phyloP scores from a whole-genome alignment of 2,888 invertebrate species.

The Nebria brevicollis region DNA sequence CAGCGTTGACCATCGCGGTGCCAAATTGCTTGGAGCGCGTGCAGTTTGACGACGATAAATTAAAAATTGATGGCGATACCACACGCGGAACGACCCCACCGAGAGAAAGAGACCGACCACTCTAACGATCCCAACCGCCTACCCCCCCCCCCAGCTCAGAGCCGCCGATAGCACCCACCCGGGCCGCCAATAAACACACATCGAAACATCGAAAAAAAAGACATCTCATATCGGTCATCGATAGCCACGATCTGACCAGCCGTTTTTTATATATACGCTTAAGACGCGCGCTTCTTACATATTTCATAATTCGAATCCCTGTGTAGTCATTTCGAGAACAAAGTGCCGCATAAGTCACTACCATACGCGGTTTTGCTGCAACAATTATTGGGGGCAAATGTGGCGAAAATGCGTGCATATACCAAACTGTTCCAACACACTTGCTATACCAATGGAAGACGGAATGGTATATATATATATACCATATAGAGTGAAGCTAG shows the following conservation, averaged over 20 bases:
- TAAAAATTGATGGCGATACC: slow-evolving; percentile 51
- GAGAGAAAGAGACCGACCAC: not conserved
- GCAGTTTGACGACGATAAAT: slow-evolving; percentile 55
- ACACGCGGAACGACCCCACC: not conserved
- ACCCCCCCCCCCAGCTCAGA: not conserved
- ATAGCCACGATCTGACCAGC: not conserved
- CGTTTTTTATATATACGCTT: slow-evolving; percentile 40
- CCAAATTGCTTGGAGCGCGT: slow-evolving; percentile 54
- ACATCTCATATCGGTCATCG: not conserved
- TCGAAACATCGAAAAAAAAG: not conserved
- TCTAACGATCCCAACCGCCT: not conserved
- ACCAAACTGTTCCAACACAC: no score
- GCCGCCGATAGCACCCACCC: no score
- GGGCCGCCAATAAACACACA: not conserved
- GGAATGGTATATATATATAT: no score
- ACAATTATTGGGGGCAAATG: no score
- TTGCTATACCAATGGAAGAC: no score
- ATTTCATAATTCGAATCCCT: slow-evolving; percentile 47
- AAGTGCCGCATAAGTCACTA: slow-evolving; percentile 46
- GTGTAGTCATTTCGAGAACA: slow-evolving; percentile 44
- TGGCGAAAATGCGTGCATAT: no score
- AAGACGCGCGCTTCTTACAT: slow-evolving; percentile 31
- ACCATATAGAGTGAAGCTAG: no score
- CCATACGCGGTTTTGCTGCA: no score
- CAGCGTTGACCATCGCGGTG: not conserved